Evolutionary conservation across 2,113 vertebrate genomes (phyloP).

Genomic region (Danio rerio): DNA sequence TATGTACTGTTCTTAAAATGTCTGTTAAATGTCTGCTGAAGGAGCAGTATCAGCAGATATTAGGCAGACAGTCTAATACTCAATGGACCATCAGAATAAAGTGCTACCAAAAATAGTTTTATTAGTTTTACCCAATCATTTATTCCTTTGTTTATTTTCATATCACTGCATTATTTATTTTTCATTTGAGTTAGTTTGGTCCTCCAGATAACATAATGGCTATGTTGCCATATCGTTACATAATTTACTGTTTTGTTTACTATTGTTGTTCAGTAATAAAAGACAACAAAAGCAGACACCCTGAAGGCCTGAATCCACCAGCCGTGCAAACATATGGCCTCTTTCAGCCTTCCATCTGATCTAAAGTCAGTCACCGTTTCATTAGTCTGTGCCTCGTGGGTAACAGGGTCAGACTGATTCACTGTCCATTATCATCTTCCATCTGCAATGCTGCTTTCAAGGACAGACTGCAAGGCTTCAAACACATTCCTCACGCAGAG

Average conservation of each 20-base stretch:
- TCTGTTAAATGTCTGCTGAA: too few relatives aligned
- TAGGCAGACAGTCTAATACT: too few relatives aligned
- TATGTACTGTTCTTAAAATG: too few relatives aligned
- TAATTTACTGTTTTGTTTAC: constrained; percentile 3
- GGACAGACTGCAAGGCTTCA: background rate
- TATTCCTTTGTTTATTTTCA: background rate
- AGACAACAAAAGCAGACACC: constrained; percentile 6
- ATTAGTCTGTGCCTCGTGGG: constrained; percentile 18
- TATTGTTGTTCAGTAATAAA: background rate
- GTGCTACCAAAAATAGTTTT: background rate
- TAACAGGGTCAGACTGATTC: constrained; percentile 31
- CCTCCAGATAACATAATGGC: background rate
- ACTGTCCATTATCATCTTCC: constrained; percentile 31
- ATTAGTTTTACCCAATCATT: background rate
- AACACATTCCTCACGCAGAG: constrained; percentile 2
- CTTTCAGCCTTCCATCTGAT: background rate
- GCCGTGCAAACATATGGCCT: constrained; percentile 27
- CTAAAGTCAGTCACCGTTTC: background rate
- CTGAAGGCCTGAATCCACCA: constrained; percentile 19
- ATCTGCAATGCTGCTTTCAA: constrained; percentile 34
- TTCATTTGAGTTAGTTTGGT: background rate
- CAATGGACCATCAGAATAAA: too few relatives aligned
- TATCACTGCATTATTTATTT: background rate
- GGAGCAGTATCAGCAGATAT: too few relatives aligned
- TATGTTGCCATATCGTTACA: background rate